These are phyloP conservation scores for Archivesica marissinica DNA, from an alignment of 1,140 invertebrate genomes.

Conservation along the genomic window DNA sequence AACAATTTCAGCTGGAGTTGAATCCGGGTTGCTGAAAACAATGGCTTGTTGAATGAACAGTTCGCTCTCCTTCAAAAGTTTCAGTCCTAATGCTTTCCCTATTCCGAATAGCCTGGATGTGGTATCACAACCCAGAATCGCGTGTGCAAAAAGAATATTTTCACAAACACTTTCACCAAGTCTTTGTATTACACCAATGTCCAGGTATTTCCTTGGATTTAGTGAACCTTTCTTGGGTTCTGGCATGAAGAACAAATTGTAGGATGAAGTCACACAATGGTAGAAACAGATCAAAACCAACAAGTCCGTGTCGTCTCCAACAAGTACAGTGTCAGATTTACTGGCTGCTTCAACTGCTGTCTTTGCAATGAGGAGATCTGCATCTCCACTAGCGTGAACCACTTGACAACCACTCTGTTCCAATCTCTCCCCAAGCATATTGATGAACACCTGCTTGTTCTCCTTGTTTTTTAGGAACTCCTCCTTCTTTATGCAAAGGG, in stretches of 20 bases:
- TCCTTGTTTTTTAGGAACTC: constrained; percentile 52
- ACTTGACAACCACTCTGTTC: constrained; percentile 27
- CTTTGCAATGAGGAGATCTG: constrained; percentile 62
- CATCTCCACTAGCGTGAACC: constrained; percentile 60
- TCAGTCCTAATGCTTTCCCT: constrained; percentile 5
- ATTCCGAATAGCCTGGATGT: constrained; percentile 55
- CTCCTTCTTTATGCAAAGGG: constrained; percentile 46
- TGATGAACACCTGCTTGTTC: constrained; percentile 60
- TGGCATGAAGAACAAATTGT: constrained; percentile 14
- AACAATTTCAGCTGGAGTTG: background rate
- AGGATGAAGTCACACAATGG: background rate
- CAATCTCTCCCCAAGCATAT: constrained; percentile 33
- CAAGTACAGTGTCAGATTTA: constrained; percentile 6
- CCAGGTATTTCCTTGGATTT: constrained; percentile 32
- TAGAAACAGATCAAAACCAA: constrained; percentile 57
- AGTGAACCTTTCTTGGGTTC: background rate
- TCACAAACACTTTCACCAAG: background rate
- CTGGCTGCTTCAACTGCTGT: constrained; percentile 39
- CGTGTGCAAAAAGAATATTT: constrained; percentile 15
- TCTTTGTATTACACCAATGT: constrained; percentile 17
- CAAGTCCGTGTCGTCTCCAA: constrained; percentile 66
- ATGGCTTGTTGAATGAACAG: background rate
- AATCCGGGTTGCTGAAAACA: background rate
- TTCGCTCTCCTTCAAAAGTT: background rate
- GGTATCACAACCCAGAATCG: constrained; percentile 58